Conservation (phyloP, 2,797 vertebrate species). For the Odontamblyopus rebecca region DNA sequence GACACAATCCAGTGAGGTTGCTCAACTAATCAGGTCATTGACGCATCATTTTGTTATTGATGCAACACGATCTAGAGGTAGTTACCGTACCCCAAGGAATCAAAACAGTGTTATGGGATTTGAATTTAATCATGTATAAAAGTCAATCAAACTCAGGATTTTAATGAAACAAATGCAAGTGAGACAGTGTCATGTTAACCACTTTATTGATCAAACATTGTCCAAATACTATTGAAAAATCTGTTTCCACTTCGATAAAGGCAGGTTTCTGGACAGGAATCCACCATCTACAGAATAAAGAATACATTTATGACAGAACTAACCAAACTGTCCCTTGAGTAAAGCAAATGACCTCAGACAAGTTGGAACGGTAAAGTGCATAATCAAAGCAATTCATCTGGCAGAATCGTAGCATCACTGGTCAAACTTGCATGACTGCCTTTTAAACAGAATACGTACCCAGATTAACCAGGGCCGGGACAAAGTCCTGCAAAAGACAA, state of each 20-base stretch:
- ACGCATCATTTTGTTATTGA: too few species aligned
- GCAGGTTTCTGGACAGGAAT: neutral
- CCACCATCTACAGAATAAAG: neutral
- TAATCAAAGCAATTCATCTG: slow-evolving; percentile 81
- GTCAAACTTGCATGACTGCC: neutral
- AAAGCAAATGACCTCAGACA: slow-evolving; percentile 66
- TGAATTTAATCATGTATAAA: too few species aligned
- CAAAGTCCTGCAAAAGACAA: neutral
- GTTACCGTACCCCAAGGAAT: too few species aligned
- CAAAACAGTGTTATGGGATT: too few species aligned
- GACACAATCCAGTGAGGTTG: too few species aligned
- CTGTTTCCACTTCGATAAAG: neutral
- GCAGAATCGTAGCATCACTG: slow-evolving; percentile 81
- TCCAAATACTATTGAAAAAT: too few species aligned
- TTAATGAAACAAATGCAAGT: neutral
- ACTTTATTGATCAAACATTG: neutral
- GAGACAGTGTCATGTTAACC: neutral
- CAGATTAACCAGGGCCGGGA: too few species aligned
- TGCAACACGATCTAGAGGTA: too few species aligned
- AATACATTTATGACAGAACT: neutral
- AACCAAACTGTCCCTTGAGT: neutral
- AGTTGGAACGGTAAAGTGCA: slow-evolving; percentile 76
- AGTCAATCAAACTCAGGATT: too few species aligned
- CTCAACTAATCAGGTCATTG: too few species aligned
- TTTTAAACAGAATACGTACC: neutral